A percentile compares a stretch with the other conserved stretches of the same genome.
These are phyloP conservation scores for Lycophotia porphyrea DNA, from an alignment of 2,888 invertebrate genomes.

Conservation along the genomic window DNA sequence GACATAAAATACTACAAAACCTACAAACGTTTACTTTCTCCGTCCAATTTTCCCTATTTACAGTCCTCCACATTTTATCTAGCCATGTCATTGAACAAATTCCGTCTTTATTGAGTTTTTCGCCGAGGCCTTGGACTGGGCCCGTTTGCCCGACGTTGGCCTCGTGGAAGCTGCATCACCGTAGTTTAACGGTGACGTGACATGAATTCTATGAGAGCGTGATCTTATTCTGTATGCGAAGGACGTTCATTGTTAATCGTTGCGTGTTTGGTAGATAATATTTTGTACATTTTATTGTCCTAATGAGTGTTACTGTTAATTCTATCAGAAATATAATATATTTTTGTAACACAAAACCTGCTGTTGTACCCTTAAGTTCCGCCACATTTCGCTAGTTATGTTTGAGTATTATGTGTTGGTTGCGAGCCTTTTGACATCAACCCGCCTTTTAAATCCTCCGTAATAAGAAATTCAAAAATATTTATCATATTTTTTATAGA, in stretches of 20 bases:
- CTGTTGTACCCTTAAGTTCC: too few species aligned
- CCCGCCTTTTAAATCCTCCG: too few species aligned
- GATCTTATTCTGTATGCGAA: conserved; percentile 17
- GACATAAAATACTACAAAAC: neutral
- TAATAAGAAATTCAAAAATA: too few species aligned
- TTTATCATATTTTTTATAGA: too few species aligned
- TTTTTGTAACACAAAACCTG: neutral
- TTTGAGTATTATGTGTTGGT: too few species aligned
- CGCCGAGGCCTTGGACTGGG: conserved; percentile 36
- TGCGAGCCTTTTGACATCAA: too few species aligned
- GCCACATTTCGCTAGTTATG: too few species aligned
- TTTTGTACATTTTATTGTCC: neutral
- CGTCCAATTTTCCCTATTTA: conserved; percentile 6
- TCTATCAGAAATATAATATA: neutral
- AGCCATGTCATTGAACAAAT: conserved; percentile 32
- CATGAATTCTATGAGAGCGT: conserved; percentile 22
- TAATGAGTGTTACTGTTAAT: neutral
- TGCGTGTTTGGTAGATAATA: neutral
- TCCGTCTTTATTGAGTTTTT: conserved; percentile 41
- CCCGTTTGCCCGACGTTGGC: conserved; percentile 35
- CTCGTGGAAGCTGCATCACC: conserved; percentile 53
- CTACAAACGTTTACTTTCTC: conserved; percentile 4
- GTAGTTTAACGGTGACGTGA: conserved; percentile 43
- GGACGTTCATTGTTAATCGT: conserved; percentile 11
- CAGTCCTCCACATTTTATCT: conserved; percentile 20